Evolutionary conservation across 1,140 invertebrate genomes (phyloP), one percentile per base, ranked within the genome.

Genomic region (Oscheius sp.): DNA sequence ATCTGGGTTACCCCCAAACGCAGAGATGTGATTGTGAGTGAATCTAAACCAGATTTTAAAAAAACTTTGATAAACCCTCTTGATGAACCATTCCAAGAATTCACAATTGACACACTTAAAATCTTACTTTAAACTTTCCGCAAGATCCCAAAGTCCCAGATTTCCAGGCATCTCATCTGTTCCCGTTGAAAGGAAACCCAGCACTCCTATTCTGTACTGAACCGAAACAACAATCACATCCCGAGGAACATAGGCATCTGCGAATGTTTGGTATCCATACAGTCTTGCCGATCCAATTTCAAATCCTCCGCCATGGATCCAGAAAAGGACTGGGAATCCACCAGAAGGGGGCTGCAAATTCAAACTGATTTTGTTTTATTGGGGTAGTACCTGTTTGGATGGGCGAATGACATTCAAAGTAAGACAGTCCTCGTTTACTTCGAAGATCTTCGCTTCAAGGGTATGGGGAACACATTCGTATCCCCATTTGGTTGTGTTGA

Each of bases 301-400:
- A 86, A 95, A 97, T 2, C 93, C 93, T 36, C 94, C 94, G 38
- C 94, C 94, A 85, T 93, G 96, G 73, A 96, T 91, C 93, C 93
- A 96, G 35, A 96, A 89, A 90, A 96, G 90, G 26, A 96, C 93
- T 23, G 93, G 91, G 15, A 65, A 31, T n/a, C 42, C 61, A 4
- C 62, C 74, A 1, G 35, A 32, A 13, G 7, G 49, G 23, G 49
- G 23, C 49, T 55, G 23, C 15, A 23, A 55, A 42, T 42, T 42
- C 38, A 42, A 42, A 42, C 7, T n/a, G 7, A n/a, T n/a, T n/a
- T n/a, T n/a, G n/a, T n/a, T n/a, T n/a, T 20, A 23, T 55, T 23
- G 7, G 49, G 49, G 4, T 13, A 55, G 23, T 55, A 55, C 49
- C 23, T 23, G 7, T n/a, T 42, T 75, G 18, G 36, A 36, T 0